phyloP scores from a whole-genome alignment of 2,113 vertebrate species.

The Sceloporus tristichus region DNA sequence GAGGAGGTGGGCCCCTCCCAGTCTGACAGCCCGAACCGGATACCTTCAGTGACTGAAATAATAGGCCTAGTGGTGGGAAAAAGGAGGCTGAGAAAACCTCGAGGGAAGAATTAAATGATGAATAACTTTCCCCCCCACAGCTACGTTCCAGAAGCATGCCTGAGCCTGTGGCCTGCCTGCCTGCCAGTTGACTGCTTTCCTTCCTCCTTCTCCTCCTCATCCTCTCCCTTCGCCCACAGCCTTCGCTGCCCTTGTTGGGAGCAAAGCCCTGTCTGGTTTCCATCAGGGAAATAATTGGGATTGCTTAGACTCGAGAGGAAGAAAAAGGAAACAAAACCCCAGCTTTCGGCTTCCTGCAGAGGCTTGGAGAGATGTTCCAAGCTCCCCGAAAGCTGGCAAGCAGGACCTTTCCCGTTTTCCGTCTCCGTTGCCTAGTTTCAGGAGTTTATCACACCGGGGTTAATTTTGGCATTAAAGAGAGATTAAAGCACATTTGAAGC shows the following conservation, averaged over 20 bases:
- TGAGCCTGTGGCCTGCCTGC: slow-evolving; percentile 63
- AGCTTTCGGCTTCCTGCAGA: neutral
- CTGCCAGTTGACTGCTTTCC: slow-evolving; percentile 67
- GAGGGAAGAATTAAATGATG: slow-evolving; percentile 63
- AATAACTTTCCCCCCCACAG: slow-evolving; percentile 64
- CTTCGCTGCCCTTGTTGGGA: slow-evolving; percentile 48
- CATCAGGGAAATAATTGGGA: slow-evolving; percentile 46
- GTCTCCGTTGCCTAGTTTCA: neutral
- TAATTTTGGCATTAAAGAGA: no score
- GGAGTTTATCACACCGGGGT: no score
- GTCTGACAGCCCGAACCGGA: slow-evolving; percentile 74
- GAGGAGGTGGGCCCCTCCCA: slow-evolving; percentile 66
- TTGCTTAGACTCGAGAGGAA: slow-evolving; percentile 36
- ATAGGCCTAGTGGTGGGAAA: slow-evolving; percentile 62
- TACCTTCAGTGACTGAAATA: slow-evolving; percentile 68
- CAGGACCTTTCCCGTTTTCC: neutral
- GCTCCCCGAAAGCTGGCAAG: neutral
- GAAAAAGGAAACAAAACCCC: neutral
- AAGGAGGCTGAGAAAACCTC: slow-evolving; percentile 66
- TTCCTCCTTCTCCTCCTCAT: slow-evolving; percentile 39
- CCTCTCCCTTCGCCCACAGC: slow-evolving; percentile 37
- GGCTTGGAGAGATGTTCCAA: accelerated
- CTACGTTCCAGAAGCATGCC: slow-evolving; percentile 65
- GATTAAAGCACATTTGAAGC: no score
- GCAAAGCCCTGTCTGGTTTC: slow-evolving; percentile 63